These are phyloP conservation scores for Pecten maximus DNA, from an alignment of 2,888 invertebrate species.

Conservation along the genomic window DNA sequence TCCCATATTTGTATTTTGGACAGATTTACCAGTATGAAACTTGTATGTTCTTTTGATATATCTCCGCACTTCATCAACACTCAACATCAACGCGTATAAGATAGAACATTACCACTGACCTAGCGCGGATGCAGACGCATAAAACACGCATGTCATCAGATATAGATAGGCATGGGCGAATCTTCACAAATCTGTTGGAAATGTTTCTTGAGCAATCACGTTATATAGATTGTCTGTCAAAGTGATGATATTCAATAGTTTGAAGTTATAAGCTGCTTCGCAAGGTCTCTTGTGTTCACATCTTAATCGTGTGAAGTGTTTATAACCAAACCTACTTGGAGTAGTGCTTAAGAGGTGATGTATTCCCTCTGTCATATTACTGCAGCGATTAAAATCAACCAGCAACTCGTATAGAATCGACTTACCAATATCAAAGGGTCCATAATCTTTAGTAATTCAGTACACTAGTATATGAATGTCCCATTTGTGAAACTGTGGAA, in stretches of 20 bases:
- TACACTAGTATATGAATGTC: not conserved
- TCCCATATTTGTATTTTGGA: not conserved
- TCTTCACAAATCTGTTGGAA: not conserved
- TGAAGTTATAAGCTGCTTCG: not conserved
- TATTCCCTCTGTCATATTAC: not conserved
- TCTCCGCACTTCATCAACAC: not conserved
- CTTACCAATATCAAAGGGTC: not conserved
- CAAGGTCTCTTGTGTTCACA: not conserved
- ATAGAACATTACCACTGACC: not conserved
- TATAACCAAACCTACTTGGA: not conserved
- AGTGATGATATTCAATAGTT: not conserved
- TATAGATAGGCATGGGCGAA: not conserved
- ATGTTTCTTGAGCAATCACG: not conserved
- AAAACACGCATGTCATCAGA: not conserved
- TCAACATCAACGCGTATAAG: not conserved
- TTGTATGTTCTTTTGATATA: not conserved
- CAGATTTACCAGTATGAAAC: not conserved
- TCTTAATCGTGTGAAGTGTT: constrained; percentile 1
- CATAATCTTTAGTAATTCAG: not conserved
- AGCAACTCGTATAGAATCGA: not conserved
- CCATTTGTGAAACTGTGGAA: not conserved
- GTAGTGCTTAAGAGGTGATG: not conserved
- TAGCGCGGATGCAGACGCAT: not conserved
- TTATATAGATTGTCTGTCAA: not conserved
- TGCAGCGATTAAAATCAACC: not conserved